phyloP scores from a whole-genome alignment of 2,888 invertebrate species.

The Acanthacorydalis orientalis region DNA sequence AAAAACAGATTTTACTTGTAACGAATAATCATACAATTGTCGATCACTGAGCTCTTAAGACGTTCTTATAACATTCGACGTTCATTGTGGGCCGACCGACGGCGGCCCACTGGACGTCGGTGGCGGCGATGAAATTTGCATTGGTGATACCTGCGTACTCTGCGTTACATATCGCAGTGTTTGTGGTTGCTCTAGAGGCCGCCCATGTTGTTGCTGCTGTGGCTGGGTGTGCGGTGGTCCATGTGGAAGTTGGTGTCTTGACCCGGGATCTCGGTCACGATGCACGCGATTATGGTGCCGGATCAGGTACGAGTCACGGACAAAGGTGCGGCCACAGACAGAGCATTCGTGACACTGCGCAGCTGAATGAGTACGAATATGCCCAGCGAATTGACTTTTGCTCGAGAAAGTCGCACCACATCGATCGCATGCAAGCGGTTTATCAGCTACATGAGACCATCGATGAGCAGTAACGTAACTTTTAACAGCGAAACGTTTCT shows the following conservation, averaged over 20 bases:
- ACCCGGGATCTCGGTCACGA: conserved; percentile 14
- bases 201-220: neutral
- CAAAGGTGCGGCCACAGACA: conserved; percentile 57
- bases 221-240: neutral
- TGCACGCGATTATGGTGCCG: conserved; percentile 63
- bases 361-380: conserved; percentile 56
- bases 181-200: neutral
- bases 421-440: conserved; percentile 53
- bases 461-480: conserved; percentile 67
- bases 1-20: too few relatives aligned
- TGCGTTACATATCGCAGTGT: conserved; percentile 5
- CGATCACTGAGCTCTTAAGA: neutral
- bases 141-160: conserved; percentile 6
- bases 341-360: conserved; percentile 56
- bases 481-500: conserved; percentile 65
- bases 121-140: conserved; percentile 2
- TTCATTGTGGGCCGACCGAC: conserved; percentile 1
- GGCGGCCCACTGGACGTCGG: conserved; percentile 3
- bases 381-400: conserved; percentile 57
- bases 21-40: neutral
- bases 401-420: conserved; percentile 58
- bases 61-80: neutral
- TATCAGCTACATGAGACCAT: conserved; percentile 65
- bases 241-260: neutral
- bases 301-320: conserved; percentile 61